phyloP scores from a whole-genome alignment of 2,113 vertebrate genomes.

The Saguinus imperator region DNA sequence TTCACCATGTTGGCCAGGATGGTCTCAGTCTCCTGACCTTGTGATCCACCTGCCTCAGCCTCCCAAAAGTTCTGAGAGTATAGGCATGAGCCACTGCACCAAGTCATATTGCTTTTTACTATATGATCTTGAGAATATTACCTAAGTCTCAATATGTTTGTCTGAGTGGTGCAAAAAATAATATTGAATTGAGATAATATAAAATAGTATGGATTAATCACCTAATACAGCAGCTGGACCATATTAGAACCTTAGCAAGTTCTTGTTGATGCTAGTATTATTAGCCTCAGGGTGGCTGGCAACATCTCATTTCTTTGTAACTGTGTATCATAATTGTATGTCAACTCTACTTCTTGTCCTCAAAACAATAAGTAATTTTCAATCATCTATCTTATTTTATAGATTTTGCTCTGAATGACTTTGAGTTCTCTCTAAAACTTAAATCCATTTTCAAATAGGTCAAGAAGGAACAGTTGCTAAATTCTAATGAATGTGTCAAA shows the following conservation, averaged over 20 bases:
- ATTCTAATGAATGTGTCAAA: neutral
- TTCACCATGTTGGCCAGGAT: too few relatives aligned
- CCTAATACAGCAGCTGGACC: neutral
- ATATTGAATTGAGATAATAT: neutral
- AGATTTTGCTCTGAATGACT: slow-evolving; percentile 14
- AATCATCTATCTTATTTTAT: neutral
- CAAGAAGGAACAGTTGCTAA: neutral
- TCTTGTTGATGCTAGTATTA: neutral
- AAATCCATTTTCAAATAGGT: neutral
- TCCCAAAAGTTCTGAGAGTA: too few relatives aligned
- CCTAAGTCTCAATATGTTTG: neutral
- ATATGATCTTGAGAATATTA: neutral
- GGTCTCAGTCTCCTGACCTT: too few relatives aligned
- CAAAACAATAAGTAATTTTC: neutral
- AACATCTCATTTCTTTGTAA: neutral
- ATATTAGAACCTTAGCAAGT: neutral
- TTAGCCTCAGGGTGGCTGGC: neutral
- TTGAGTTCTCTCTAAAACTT: neutral
- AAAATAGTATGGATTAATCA: neutral
- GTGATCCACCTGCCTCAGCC: too few relatives aligned
- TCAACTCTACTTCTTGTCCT: neutral
- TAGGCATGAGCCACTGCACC: too few relatives aligned
- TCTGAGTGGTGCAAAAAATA: neutral
- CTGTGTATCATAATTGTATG: neutral
- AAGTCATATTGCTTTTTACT: neutral